Evolutionary conservation across 2,797 vertebrate genomes (phyloP).

Genomic region (Semotilus atromaculatus): DNA sequence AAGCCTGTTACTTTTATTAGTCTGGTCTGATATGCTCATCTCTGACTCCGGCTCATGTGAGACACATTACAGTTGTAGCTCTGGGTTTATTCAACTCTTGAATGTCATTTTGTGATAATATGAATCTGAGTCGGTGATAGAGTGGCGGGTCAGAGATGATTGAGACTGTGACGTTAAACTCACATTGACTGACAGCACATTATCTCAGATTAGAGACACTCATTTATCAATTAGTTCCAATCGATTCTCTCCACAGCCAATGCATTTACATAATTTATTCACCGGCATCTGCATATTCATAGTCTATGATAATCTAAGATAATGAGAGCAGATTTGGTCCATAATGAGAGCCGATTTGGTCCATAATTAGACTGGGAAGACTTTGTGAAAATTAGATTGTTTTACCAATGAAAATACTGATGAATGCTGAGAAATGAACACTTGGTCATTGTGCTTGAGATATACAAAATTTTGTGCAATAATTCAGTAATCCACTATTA

Average conservation of each 20-base stretch:
- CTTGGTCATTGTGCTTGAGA: neutral
- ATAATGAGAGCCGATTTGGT: conserved; percentile 11
- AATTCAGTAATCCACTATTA: neutral
- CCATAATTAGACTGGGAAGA: conserved; percentile 7
- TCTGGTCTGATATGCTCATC: neutral
- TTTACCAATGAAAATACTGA: neutral
- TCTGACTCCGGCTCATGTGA: conserved; percentile 44
- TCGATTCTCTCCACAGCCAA: conserved; percentile 49
- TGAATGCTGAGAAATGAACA: neutral
- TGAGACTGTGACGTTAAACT: conserved; percentile 46
- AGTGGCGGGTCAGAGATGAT: conserved; percentile 76
- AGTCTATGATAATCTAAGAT: neutral
- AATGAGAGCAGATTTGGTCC: conserved; percentile 17
- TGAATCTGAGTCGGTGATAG: conserved; percentile 69
- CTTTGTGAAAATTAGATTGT: neutral
- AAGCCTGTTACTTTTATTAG: conserved; percentile 6
- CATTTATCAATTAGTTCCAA: conserved; percentile 66
- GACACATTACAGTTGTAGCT: conserved; percentile 59
- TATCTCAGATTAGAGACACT: conserved; percentile 63
- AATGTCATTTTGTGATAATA: conserved; percentile 68
- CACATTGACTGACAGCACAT: conserved; percentile 22
- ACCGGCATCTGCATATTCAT: conserved; percentile 23
- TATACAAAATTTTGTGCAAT: neutral
- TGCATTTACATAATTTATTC: conserved; percentile 54
- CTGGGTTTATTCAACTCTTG: conserved; percentile 61